Base-by-base conservation (phyloP, 2,888 invertebrate species). In the Agrotis ipsilon region DNA sequence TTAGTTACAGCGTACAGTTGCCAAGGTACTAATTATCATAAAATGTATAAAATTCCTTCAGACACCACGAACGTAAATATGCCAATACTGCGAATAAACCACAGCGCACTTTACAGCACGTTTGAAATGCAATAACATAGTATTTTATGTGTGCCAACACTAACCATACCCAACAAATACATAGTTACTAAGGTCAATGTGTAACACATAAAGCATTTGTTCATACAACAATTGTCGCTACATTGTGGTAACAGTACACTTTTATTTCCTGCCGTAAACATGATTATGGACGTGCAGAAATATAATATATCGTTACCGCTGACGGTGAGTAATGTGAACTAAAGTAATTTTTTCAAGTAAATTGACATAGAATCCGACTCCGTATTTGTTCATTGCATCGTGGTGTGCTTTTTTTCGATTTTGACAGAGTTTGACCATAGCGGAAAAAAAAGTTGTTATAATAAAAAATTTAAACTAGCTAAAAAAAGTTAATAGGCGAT, bases 161-260 rank as follows among this genome's bases (percentile, higher is more conserved):
- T 93, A 89, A 93, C 93, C 93, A 89, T 88, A 87, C 89, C 80
- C 89, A 90, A 89, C 78, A 70, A 76, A 72, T 82, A 84, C 81
- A 79, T 78, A 76, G 80, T 85, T 77, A 54, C 78, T 77, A 79
- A 78, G 83, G 78, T 80, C 78, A 80, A 78, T 81, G 80, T 73
- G 81, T 83, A 74, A 72, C 70, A 83, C 64, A 82, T 70, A 72
- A 73, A 72, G 54, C 59, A 60, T 76, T 74, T 81, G 82, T 80
- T 78, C 68, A 68, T 77, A 76, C 57, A 79, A 78, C 75, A 81
- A 81, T 80, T 69, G 80, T 77, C 55, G 57, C 49, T 68, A 80
- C 79, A 80, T 63, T 75, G 74, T 78, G 64, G 82, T 68, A 75
- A 70, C 65, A 61, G 65, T 63, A 63, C 54, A 63, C 69, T 75